Evolutionary conservation across 2,888 invertebrate genomes (phyloP).

Genomic region (Ophioninae sp.): DNA sequence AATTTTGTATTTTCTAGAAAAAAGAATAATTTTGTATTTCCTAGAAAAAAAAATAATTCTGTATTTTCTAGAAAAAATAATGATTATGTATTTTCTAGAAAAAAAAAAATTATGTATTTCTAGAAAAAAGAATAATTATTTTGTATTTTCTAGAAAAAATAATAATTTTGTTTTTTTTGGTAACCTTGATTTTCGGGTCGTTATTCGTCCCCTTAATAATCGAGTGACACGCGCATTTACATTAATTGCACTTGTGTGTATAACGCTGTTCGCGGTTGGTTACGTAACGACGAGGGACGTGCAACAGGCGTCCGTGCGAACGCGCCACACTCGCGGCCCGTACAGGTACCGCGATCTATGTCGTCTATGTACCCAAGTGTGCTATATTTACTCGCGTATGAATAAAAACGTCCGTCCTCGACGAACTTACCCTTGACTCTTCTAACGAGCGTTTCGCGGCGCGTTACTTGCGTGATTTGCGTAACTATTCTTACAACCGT

Average conservation of each 20-base stretch:
- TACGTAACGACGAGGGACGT: slow-evolving; percentile 38
- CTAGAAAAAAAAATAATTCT: too few species aligned
- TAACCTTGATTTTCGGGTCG: too few species aligned
- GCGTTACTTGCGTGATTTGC: slow-evolving; percentile 69
- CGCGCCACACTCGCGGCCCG: slow-evolving; percentile 13
- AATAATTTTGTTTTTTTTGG: too few species aligned
- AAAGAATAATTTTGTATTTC: too few species aligned
- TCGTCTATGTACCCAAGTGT: background rate
- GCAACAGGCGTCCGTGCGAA: slow-evolving; percentile 41
- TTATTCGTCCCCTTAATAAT: too few species aligned
- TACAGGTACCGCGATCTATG: slow-evolving; percentile 21
- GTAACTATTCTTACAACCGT: slow-evolving; percentile 16
- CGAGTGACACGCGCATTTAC: background rate
- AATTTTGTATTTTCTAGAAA: too few species aligned
- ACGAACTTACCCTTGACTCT: slow-evolving; percentile 76
- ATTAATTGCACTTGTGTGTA: slow-evolving; percentile 44
- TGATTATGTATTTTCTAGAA: too few species aligned
- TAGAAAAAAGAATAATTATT: too few species aligned
- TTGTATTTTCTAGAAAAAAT: too few species aligned
- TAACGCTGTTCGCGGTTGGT: slow-evolving; percentile 20
- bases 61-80: too few species aligned
- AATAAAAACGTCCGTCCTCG: slow-evolving; percentile 44
- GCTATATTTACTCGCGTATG: background rate
- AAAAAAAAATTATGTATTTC: too few species aligned
- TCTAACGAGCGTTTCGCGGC: slow-evolving; percentile 75